These are phyloP conservation scores for Chelonus insularis DNA, from an alignment of 1,140 invertebrate species.

Conservation along the genomic window DNA sequence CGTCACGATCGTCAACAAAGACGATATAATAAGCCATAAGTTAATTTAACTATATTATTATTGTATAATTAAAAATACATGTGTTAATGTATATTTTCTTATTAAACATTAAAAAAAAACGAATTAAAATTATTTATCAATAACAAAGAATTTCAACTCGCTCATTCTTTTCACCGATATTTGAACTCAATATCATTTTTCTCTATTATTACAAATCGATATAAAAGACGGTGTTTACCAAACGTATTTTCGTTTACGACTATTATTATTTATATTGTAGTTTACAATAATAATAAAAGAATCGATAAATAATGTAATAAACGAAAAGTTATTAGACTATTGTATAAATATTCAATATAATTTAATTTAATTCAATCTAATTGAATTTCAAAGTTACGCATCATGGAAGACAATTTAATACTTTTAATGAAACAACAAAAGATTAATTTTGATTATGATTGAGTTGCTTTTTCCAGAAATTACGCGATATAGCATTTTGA, in stretches of 20 bases:
- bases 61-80: conserved; percentile 5
- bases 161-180: no score
- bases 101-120: no score
- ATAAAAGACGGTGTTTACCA: no score
- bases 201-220: no score
- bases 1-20: conserved; percentile 67
- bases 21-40: conserved; percentile 66
- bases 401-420: conserved; percentile 16
- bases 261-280: no score
- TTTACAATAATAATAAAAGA: no score
- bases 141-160: no score
- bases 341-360: neutral
- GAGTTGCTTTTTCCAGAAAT: conserved; percentile 2
- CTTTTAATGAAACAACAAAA: conserved; percentile 1
- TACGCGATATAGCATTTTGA: neutral
- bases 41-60: conserved; percentile 30
- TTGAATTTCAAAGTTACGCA: neutral
- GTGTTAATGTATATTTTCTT: neutral
- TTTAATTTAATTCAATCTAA: neutral
- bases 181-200: no score
- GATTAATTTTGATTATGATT: conserved; percentile 11
- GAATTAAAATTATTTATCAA: no score
- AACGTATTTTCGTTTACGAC: no score
- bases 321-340: neutral
- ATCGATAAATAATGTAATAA: no score